Percentiles rank a stretch among this genome's conserved stretches.
Evolutionary conservation across 2,797 vertebrate species (phyloP).

Genomic region (Micromesistius poutassou): DNA sequence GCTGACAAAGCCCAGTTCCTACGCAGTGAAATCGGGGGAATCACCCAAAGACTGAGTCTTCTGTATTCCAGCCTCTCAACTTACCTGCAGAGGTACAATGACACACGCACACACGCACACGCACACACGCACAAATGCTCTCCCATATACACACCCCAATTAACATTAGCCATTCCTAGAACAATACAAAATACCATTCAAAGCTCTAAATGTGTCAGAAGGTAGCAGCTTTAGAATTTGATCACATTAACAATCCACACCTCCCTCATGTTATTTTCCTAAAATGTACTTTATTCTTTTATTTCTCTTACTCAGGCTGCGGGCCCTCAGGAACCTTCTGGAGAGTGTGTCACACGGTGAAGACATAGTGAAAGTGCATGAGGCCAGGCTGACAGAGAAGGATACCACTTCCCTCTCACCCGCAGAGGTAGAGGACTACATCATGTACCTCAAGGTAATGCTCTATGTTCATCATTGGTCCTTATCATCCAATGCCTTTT

Average conservation of each 20-base stretch:
- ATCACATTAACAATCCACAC: constrained; percentile 2
- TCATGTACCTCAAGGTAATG: constrained; percentile 62
- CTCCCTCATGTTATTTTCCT: background rate
- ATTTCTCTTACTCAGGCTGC: constrained; percentile 70
- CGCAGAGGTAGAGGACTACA: constrained; percentile 84
- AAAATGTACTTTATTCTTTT: background rate
- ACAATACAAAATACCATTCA: no score
- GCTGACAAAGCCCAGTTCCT: constrained; percentile 87
- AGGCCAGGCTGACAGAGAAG: constrained; percentile 89
- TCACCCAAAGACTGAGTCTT: constrained; percentile 82
- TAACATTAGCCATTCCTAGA: background rate
- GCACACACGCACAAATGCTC: constrained; percentile 16
- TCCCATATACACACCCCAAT: constrained; percentile 15
- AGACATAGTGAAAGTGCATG: constrained; percentile 89
- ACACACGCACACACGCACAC: background rate
- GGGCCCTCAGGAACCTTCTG: constrained; percentile 79
- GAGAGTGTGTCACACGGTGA: constrained; percentile 82
- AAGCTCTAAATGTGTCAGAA: no score
- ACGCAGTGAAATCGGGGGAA: constrained; percentile 78
- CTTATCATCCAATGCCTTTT: background rate
- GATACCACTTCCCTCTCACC: constrained; percentile 87
- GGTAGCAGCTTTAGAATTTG: no score
- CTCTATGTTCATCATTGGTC: background rate
- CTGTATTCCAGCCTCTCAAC: constrained; percentile 82
- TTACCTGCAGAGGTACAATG: constrained; percentile 82